Base-by-base conservation (phyloP, 1,140 invertebrate species). In the Archegozetes longisetosus region DNA sequence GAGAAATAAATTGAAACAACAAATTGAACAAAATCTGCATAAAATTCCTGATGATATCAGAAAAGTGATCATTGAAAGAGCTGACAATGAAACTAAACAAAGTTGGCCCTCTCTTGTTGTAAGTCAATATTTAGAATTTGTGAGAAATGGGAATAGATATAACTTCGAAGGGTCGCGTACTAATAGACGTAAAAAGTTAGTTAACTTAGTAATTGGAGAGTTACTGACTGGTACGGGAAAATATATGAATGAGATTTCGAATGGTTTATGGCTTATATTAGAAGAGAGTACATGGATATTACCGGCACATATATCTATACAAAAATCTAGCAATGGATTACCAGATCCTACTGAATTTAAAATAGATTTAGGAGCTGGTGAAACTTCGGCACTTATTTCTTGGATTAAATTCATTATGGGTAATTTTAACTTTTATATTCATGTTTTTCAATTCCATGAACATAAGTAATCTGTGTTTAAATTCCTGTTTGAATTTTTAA, bases 201-300 rank as follows among this genome's bases (percentile, higher is more conserved):
- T 40, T 6, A 17, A 40, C 17, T 40, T 40, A 9, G 17, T 40
- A 9, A 9, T 40, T 6, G 32, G 6, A 9, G 32, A 40, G 17
- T 40, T 40, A 17, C 17, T 40, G 32, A 40, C 32, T 9, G 6
- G 17, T 9, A 40, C 6, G 6, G 32, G 32, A 9, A 55, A 55
- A 28, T 58, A 58, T 28, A 20, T 58, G 51, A 32, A 58, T 28
- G 55, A 58, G 28, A 58, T 58, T 32, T 54, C 28, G 9, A 58
- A 58, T 28, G 56, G 56, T 6, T n/a, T 58, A 12, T 58, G 56
- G 56, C n/a, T 55, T n/a, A 55, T 58, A n/a, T 12, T 56, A 12
- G 56, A 58, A 28, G 56, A 58, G 52, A 58, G 52, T 58, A 58
- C n/a, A 6, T 58, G 56, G 56, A 22, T 17, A 14, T 58, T 6